Evolutionary conservation across 2,797 vertebrate genomes (phyloP).

Genomic region (Lemur catta): DNA sequence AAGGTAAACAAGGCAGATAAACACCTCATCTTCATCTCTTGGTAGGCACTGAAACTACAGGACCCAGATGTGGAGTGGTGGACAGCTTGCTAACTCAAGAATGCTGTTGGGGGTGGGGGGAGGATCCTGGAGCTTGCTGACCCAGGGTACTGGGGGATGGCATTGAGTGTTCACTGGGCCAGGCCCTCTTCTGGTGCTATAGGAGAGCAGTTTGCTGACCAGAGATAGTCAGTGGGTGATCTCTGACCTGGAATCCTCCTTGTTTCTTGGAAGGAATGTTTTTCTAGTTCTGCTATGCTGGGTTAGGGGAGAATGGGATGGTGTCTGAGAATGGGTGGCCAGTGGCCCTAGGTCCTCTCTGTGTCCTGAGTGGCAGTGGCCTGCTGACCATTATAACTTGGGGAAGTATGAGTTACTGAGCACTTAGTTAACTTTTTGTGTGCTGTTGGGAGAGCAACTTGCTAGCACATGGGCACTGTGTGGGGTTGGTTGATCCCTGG

Average conservation of each 20-base stretch:
- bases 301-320: background rate
- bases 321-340: background rate
- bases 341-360: background rate
- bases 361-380: background rate
- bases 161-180: background rate
- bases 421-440: background rate
- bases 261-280: constrained; percentile 1
- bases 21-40: background rate
- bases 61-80: background rate
- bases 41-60: background rate
- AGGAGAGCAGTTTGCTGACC: background rate
- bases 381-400: background rate
- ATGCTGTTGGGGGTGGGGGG: background rate
- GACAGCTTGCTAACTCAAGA: constrained; percentile 26
- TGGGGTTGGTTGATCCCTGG: background rate
- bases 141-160: background rate
- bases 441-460: background rate
- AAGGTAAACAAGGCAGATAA: background rate
- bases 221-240: background rate
- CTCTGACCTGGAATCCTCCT: background rate
- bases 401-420: background rate
- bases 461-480: background rate
- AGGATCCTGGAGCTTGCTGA: background rate
- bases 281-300: background rate
- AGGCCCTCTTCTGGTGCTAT: background rate